Base-by-base conservation (phyloP, 2,113 vertebrate species). In the Xenopus laevis region DNA sequence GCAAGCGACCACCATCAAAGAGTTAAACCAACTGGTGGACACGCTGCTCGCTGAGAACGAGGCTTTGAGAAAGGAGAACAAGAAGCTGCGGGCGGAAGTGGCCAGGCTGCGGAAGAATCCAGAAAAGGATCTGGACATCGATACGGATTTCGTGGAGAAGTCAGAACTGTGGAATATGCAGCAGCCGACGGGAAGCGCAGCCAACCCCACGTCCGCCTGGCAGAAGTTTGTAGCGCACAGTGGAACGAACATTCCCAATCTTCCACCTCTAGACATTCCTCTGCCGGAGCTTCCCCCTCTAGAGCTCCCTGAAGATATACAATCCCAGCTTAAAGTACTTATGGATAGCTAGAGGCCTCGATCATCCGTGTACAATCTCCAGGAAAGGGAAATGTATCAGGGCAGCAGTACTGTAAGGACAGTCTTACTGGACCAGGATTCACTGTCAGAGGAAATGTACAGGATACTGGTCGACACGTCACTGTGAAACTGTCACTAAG, bases 131-230 rank as follows among this genome's bases (percentile, higher is more conserved):
- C 10, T 90, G 67, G 90, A 94, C 44, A 91, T 89, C 0, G 95
- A 97, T 30, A 89, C 93, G 0, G 94, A 98, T 84, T 93, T 98
- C 16, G 94, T 96, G 0, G 96, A 98, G 78, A 93, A 92, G 64
- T 98, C 97, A 0, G 97, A 98, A 84, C 79, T 98, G 12, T 99
- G 96, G 97, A 84, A 94, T 72, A 89, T 98, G 71, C 94, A 93
- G 0, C 93, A 91, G 46, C 85, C 89, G 50, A 81, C 78, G 0
- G 91, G 86, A 74, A 30, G 79, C 15, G 20, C 84, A 9, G 16
- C 85, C 59, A 77, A 81, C 23, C 84, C 89, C 13, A 79, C 83
- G 40, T 82, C 88, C 18, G 80, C 82, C 47, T 92, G 90, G 91
- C 90, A 90, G 82, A 89, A 89, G 79, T 90, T 92, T 70, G 83